Evolutionary conservation across 1,140 invertebrate genomes (phyloP), one percentile per base, ranked within the genome.

Genomic region (Gonioctena quinquepunctata): DNA sequence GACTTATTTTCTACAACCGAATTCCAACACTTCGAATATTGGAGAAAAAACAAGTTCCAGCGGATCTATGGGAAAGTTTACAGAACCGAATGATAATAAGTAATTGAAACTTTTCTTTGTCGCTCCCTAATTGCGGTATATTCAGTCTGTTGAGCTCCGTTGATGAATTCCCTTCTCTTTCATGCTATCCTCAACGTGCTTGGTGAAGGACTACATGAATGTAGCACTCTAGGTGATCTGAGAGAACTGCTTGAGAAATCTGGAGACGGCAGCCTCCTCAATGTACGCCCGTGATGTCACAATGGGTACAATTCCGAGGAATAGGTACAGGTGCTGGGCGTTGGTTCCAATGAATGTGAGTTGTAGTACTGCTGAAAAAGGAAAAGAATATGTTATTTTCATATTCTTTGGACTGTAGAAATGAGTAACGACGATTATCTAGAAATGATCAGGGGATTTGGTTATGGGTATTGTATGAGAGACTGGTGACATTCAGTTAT

Each of bases 301-400:
- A 82, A 80, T 11, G 79, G 79, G 62, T 81, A 79, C 11, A 82
- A 72, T 61, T 82, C 81, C 19, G 80, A 80, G 13, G 81, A 77
- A 66, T 82, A 82, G 18, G 79, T 82, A 60, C 75, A 79, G 4
- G 79, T 76, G 18, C 76, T 77, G 8, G 74, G 62, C 11, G 73
- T 79, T 42, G 74, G 66, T 49, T 79, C 76, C 26, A 81, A 71
- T 13, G 75, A 69, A 65, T 79, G 76, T 7, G 79, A 76, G 49
- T 82, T 82, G 71, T 79, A 79, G 62, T 79, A 77, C 74, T 81
- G 78, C 68, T 70, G 72, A n/a, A 42, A 42, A 42, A 42, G 16
- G 16, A 42, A 13, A 42, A 42, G n/a, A n/a, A n/a, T n/a, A n/a
- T n/a, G n/a, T n/a, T n/a, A n/a, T n/a, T n/a, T n/a, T n/a, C n/a